Conservation (phyloP, 2,797 vertebrate genomes). For the Enteromius thamalakanensis region DNA sequence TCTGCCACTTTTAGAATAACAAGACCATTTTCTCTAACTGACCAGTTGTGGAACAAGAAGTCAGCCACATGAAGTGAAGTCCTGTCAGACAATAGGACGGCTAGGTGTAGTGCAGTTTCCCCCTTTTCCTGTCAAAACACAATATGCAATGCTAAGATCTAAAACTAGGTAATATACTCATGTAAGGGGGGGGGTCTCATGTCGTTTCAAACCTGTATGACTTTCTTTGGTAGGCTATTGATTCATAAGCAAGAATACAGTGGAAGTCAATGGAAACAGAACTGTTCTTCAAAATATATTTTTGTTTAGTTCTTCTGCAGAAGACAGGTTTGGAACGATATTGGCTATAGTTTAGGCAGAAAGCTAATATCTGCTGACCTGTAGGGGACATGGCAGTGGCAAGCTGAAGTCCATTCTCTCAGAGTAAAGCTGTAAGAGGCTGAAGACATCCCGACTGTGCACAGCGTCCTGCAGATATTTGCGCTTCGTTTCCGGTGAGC, state of each 20-base stretch:
- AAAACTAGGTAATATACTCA: background rate
- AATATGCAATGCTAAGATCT: background rate
- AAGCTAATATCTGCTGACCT: conserved; percentile 62
- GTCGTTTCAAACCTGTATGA: background rate
- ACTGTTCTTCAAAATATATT: background rate
- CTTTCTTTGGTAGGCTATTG: background rate
- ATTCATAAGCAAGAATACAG: background rate
- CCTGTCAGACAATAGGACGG: conserved; percentile 80
- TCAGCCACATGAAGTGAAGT: conserved; percentile 85
- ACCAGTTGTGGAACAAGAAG: conserved; percentile 85
- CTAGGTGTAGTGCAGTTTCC: conserved; percentile 83
- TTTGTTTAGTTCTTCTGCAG: background rate
- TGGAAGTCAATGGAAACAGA: background rate
- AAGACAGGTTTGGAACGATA: background rate
- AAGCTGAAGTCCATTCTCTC: conserved; percentile 80
- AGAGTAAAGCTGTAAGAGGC: conserved; percentile 81
- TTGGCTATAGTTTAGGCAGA: background rate
- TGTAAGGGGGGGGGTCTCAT: background rate
- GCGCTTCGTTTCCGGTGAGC: conserved; percentile 63
- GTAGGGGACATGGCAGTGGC: conserved; percentile 70
- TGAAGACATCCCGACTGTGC: conserved; percentile 77
- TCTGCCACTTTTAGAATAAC: background rate
- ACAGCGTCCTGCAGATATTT: conserved; percentile 78
- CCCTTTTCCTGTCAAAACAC: conserved; percentile 78
- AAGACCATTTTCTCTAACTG: conserved; percentile 24